Conservation (phyloP, 2,797 vertebrate species). For the Muscicapa comitata region DNA sequence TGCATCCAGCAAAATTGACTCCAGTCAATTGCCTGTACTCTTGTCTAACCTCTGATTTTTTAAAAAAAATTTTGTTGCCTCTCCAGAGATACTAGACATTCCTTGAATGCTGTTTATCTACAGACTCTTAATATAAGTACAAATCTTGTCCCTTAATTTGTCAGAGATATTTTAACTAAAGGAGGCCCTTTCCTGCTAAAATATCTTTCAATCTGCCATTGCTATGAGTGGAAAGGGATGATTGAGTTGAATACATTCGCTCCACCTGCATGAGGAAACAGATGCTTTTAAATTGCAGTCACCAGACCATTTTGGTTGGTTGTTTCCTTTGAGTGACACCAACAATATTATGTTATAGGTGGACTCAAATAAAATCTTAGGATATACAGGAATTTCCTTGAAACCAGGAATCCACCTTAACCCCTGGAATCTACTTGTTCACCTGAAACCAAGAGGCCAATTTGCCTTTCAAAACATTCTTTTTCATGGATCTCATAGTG, state of each 20-base stretch:
- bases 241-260: not conserved
- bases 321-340: not conserved
- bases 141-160: not conserved
- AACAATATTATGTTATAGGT: not conserved
- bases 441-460: not conserved
- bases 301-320: not conserved
- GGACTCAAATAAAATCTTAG: not conserved
- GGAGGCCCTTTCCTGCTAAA: accelerated
- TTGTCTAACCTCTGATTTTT: not conserved
- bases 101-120: not conserved
- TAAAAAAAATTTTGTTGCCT: not conserved
- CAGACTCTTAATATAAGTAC: not conserved
- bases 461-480: not conserved
- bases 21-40: not conserved
- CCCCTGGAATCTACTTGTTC: not conserved
- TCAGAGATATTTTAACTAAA: not conserved
- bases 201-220: not conserved
- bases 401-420: not conserved
- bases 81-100: not conserved
- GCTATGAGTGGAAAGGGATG: not conserved
- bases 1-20: not conserved
- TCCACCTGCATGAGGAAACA: not conserved
- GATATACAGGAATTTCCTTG: not conserved
- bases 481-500: not conserved
- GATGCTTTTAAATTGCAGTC: not conserved